Base-by-base conservation (phyloP, 2,797 vertebrate species). In the Oreortyx pictus region DNA sequence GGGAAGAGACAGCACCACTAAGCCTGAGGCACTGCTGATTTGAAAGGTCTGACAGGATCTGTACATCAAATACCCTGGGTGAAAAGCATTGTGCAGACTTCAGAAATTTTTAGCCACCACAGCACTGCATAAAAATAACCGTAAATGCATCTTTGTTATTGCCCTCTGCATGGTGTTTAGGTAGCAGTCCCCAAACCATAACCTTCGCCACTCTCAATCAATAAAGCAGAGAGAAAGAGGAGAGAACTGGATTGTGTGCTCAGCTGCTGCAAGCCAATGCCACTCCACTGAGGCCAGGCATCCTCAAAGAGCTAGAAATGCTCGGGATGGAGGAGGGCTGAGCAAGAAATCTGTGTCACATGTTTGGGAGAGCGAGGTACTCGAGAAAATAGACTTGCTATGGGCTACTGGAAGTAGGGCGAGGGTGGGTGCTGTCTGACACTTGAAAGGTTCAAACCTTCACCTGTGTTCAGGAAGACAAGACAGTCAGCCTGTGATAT, bases 401-500 rank as follows among this genome's bases (percentile, higher is more conserved):
- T 17, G 47, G 41, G 23, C 33, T 27, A 37, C 18, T 16, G 41
- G 41, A 33, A 44, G 23, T 41, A 39, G 13, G 25, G 22, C 25
- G 18, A 50, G 12, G 20, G 14, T 0, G 2, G 19, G 23, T 57
- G 24, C 61, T 50, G 8, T 7, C 0, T 17, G 44, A 6, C 11
- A 35, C 33, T 61, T 0, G 0, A 33, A 18, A 75, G 25, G 19
- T 24, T 77, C 54, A 62, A 19, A 59, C 29, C 44, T 35, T 14
- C 31, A 44, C 19, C 19, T 8, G 13, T 44, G 15, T 23, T 35
- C 31, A 67, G 19, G 31, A 54, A 57, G 24, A 27, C 1, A n/a
- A 49, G 27, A 67, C 0, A 1, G 27, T 62, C 0, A 1, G 33
- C 18, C 54, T 1, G 0, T 37, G 41, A 10, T 19, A 23, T 22